A percentile compares a stretch with the other conserved stretches of the same genome.
phyloP scores from a whole-genome alignment of 2,113 vertebrate genomes.

The Passer domesticus region DNA sequence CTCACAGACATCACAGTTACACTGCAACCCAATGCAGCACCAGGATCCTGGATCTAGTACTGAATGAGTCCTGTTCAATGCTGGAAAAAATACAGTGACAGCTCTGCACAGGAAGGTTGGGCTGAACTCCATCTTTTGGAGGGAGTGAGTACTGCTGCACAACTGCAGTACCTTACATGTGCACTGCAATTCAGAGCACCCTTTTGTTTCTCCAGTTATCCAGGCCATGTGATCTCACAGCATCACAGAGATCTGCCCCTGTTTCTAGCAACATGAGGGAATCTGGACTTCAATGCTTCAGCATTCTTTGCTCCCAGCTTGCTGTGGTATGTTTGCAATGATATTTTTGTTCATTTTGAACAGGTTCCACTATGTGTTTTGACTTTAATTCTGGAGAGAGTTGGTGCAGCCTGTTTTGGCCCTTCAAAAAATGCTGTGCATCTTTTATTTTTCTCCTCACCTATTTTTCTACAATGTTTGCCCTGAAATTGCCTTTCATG shows the following conservation, averaged over 20 bases:
- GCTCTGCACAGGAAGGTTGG: neutral
- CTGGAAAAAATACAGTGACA: neutral
- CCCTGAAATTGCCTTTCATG: neutral
- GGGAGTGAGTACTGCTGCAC: fast-evolving
- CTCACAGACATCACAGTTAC: too few relatives aligned
- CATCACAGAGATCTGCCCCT: neutral
- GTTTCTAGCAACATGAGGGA: neutral
- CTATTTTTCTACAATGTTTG: neutral
- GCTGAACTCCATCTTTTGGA: neutral
- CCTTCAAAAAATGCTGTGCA: neutral
- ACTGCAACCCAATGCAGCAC: too few relatives aligned
- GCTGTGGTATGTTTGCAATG: neutral
- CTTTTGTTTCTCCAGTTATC: neutral
- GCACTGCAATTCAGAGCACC: neutral
- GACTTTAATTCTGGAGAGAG: neutral
- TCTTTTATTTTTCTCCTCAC: neutral
- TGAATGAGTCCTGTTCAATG: too few relatives aligned
- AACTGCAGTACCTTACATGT: too few relatives aligned
- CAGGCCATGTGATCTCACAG: neutral
- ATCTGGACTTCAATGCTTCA: neutral
- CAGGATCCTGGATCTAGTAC: too few relatives aligned
- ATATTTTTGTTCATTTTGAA: neutral
- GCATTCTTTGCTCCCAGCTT: neutral
- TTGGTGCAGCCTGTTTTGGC: fast-evolving
- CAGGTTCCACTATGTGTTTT: neutral